These are phyloP conservation scores for Drosophila nannoptera DNA, from an alignment of 1,140 invertebrate species.

Conservation along the genomic window DNA sequence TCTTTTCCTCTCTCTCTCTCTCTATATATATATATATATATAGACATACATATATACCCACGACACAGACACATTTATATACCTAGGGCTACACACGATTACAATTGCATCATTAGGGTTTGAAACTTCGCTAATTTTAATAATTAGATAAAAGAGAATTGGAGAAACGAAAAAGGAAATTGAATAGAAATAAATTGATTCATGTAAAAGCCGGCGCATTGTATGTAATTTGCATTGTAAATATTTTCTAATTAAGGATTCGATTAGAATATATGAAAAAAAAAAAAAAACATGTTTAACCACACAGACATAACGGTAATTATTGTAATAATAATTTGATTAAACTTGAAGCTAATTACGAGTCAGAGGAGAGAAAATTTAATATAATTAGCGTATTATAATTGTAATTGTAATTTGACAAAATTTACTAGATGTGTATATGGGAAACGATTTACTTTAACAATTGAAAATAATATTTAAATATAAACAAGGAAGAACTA, in stretches of 20 bases:
- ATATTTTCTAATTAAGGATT: slow-evolving; percentile 65
- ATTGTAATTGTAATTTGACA: slow-evolving; percentile 67
- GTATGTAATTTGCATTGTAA: slow-evolving; percentile 59
- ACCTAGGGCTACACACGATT: slow-evolving; percentile 29
- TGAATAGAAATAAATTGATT: slow-evolving; percentile 30
- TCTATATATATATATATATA: slow-evolving; percentile 22
- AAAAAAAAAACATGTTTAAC: slow-evolving; percentile 18
- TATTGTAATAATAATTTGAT: slow-evolving; percentile 27
- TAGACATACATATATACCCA: slow-evolving; percentile 29
- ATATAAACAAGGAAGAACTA: slow-evolving; percentile 27
- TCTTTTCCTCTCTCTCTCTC: background rate
- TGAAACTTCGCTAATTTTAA: slow-evolving; percentile 48
- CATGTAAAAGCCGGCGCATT: slow-evolving; percentile 26
- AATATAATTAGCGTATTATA: slow-evolving; percentile 58
- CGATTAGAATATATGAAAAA: slow-evolving; percentile 57
- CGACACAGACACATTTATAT: slow-evolving; percentile 34
- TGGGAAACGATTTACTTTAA: slow-evolving; percentile 79
- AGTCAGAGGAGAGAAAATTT: background rate
- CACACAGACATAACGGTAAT: slow-evolving; percentile 1
- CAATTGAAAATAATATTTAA: slow-evolving; percentile 71
- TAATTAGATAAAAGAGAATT: slow-evolving; percentile 17
- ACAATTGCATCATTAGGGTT: slow-evolving; percentile 56
- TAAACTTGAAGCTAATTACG: slow-evolving; percentile 26
- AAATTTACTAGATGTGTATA: slow-evolving; percentile 78
- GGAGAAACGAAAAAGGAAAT: slow-evolving; percentile 1